Base-by-base conservation (phyloP, 2,797 vertebrate genomes). In the Poeciliopsis presidionis region DNA sequence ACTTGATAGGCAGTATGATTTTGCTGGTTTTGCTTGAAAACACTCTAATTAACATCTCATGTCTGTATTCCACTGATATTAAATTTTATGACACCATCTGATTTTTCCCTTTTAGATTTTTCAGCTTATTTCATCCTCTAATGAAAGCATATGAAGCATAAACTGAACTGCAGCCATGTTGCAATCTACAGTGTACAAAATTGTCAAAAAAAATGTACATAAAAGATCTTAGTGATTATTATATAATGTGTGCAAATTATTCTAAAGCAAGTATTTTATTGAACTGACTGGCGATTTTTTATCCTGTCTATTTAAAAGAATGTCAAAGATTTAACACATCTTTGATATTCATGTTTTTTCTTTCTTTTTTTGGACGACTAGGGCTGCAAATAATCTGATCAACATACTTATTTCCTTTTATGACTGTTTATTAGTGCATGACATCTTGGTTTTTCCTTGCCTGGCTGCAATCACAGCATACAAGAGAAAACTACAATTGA, bases 11-110 rank as follows among this genome's bases (percentile, higher is more conserved):
- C 61, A 65, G 18, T 8, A 41, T 67, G 36, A 41, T 67, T 67
- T 67, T 20, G 63, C 20, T 67, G 63, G 4, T 67, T 67, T 67
- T 41, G 36, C 36, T 41, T 67, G 63, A 67, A 67, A 67, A 67
- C 20, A 41, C 20, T 39, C 33, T 65, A 65, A 67, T 41, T 67
- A 67, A 67, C 9, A 22, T 25, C 33, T 22, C 22, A 67, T 41
- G 22, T 41, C 20, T 25, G 4, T 41, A 25, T 67, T 25, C 41
- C 22, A 41, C 1, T 67, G 9, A 67, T 67, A 67, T 67, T 0
- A 67, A 25, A 41, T 41, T 41, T 67, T 39, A 67, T 67, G 36
- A 25, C 63, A 41, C 36, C 36, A 39, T 39, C 63, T 67, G 63
- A 67, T 9, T 67, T 67, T 67, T 41, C 11, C 20, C 9, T 41